Evolutionary conservation across 2,888 invertebrate genomes (phyloP), one percentile per base, ranked within the genome.

Genomic region (Rhamphomyia laevipes): DNA sequence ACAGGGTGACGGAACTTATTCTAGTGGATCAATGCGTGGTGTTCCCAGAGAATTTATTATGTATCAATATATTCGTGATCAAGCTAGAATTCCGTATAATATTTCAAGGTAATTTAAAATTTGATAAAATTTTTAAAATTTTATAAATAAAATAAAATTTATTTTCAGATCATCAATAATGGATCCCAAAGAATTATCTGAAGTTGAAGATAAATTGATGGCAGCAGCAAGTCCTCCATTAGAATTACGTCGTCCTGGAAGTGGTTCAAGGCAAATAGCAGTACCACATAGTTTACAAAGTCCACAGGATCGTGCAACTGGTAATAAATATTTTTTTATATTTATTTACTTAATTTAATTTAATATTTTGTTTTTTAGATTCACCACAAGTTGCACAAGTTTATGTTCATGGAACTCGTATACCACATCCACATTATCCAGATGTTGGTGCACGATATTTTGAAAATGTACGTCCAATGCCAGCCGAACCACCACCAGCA

Each of bases 341-440:
- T 42, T 23, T 23, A 33, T 12, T 16, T 5, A 30, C n/a, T 15
- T 21, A 17, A n/a, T 2, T 16, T 35, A n/a, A 18, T 3, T 10
- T 31, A 16, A 31, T 50, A 30, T 21, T 38, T 45, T 49, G 33
- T 16, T 37, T n/a, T 44, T 2, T 30, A 77, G 77, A 77, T 65
- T 82, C 82, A 45, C 82, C 83, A 16, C 81, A 82, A 72, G 78
- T 82, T 44, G 80, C 79, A 7, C 81, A 80, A 62, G 78, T 81
- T 7, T 81, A 81, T 65, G 76, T 76, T 65, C 77, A 64, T 62
- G 74, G 56, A 62, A 69, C 55, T 46, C 72, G 78, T 23, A 69
- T 77, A 57, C 73, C 73, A 43, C 73, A 68, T 55, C 62, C 66
- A 1, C 67, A 72, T 50, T 72, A 73, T 61, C 60, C 63, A 31